These are phyloP conservation scores for Atta cephalotes DNA, from an alignment of 1,140 invertebrate species.

Conservation along the genomic window DNA sequence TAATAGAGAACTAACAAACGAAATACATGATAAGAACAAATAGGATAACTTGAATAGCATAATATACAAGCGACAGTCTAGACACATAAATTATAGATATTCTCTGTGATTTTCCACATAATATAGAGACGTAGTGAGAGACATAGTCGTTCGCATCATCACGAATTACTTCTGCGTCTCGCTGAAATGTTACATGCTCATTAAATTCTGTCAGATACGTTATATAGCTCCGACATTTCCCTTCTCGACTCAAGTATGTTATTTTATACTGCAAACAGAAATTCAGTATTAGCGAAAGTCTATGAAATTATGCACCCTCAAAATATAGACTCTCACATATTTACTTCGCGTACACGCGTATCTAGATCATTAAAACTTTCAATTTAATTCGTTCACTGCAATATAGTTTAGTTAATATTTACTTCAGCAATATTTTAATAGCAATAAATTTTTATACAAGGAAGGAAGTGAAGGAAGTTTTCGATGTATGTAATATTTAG, in stretches of 20 bases:
- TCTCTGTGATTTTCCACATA: constrained; percentile 48
- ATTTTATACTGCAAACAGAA: constrained; percentile 13
- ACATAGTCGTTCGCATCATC: constrained; percentile 52
- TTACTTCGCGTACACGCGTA: not conserved
- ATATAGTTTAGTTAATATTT: constrained; percentile 19
- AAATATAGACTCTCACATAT: constrained; percentile 10
- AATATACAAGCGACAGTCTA: not conserved
- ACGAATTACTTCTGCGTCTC: constrained; percentile 55
- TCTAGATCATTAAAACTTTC: constrained; percentile 39
- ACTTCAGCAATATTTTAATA: constrained; percentile 16
- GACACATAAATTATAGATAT: constrained; percentile 30
- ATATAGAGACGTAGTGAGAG: constrained; percentile 2
- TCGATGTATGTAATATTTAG: not conserved
- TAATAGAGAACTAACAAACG: not conserved
- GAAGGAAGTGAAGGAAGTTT: not conserved
- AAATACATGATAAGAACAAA: not conserved
- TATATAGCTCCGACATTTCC: constrained; percentile 17
- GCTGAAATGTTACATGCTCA: constrained; percentile 28
- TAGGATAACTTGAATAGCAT: not conserved
- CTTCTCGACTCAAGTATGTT: constrained; percentile 24
- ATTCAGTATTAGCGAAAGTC: constrained; percentile 22
- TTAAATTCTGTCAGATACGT: constrained; percentile 61
- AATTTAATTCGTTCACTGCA: constrained; percentile 23
- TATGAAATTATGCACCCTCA: constrained; percentile 37
- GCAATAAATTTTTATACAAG: not conserved